A percentile compares a stretch with the other conserved stretches of the same genome.
phyloP scores from a whole-genome alignment of 2,113 vertebrate genomes.

The Plecturocebus donacophilus region DNA sequence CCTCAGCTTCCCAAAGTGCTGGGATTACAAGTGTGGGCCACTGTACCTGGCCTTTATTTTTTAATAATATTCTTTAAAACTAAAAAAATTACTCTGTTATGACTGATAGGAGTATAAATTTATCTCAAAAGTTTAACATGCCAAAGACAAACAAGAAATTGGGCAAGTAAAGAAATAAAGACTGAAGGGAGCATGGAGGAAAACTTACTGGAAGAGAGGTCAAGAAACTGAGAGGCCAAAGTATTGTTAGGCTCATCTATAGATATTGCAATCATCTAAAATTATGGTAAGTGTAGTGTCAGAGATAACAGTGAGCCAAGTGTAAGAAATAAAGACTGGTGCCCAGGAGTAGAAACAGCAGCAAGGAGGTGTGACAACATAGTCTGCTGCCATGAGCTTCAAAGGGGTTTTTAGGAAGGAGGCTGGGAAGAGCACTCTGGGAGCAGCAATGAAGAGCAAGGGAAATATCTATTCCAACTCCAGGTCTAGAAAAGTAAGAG shows the following conservation, averaged over 20 bases:
- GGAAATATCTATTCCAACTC: neutral
- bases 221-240: neutral
- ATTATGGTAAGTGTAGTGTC: neutral
- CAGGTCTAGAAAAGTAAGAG: neutral
- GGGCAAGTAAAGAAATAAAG: constrained; percentile 6
- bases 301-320: neutral
- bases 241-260: neutral
- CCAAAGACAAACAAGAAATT: constrained; percentile 26
- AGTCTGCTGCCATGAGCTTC: neutral
- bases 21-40: too few species aligned
- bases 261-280: neutral
- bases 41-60: too few species aligned
- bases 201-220: neutral
- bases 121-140: neutral
- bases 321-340: neutral
- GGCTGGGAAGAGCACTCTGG: neutral
- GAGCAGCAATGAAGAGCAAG: neutral
- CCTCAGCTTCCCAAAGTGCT: too few species aligned
- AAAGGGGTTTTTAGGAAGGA: neutral
- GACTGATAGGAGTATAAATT: neutral
- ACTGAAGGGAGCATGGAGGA: neutral
- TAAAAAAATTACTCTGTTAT: neutral
- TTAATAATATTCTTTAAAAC: neutral
- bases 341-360: neutral
- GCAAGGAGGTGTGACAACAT: neutral